Conservation (phyloP, 1,140 invertebrate species). For the Calosoma granatense region DNA sequence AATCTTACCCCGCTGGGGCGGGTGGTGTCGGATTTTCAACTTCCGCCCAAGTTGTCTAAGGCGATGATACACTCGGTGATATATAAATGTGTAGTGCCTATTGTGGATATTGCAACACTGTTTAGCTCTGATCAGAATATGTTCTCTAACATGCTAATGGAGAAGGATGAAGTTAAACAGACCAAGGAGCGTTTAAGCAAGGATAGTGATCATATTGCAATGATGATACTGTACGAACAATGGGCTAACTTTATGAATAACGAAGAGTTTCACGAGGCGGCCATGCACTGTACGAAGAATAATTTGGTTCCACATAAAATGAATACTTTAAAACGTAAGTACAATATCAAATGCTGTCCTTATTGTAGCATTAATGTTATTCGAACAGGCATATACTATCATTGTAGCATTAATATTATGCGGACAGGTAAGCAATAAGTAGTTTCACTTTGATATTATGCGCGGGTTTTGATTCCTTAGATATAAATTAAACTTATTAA, state of each 20-base stretch:
- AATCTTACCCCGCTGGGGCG: constrained; percentile 46
- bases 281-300: constrained; percentile 21
- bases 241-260: constrained; percentile 26
- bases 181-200: constrained; percentile 21
- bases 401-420: too few species aligned
- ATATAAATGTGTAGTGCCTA: constrained; percentile 39
- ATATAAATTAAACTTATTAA: too few species aligned
- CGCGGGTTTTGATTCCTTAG: too few species aligned
- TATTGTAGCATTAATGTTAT: too few species aligned
- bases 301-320: constrained; percentile 27
- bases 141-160: constrained; percentile 22
- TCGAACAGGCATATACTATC: too few species aligned
- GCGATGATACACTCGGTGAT: constrained; percentile 43
- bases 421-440: too few species aligned
- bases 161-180: constrained; percentile 21
- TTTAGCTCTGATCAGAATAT: constrained; percentile 27
- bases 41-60: constrained; percentile 47
- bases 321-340: constrained; percentile 27
- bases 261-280: constrained; percentile 12
- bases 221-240: constrained; percentile 29
- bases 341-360: too few species aligned
- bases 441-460: too few species aligned
- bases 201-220: constrained; percentile 29
- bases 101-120: constrained; percentile 32
- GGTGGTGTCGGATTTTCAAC: constrained; percentile 38